Conservation (phyloP, 2,797 vertebrate genomes). For the Cottoperca gobio region DNA sequence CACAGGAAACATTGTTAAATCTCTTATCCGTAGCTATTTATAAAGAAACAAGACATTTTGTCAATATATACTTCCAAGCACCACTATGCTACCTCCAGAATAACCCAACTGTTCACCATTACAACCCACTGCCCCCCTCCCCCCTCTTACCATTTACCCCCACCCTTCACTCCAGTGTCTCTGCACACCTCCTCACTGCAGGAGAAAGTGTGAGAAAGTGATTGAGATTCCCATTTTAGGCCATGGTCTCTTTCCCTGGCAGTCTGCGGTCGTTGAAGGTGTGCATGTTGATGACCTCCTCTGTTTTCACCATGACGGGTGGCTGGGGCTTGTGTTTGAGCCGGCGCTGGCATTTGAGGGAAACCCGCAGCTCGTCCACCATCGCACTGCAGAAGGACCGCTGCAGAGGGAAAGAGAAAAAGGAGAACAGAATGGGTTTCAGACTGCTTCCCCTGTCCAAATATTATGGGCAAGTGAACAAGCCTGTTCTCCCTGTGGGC, state of each 20-base stretch:
- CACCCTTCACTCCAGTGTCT: conserved; percentile 57
- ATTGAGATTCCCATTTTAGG: conserved; percentile 84
- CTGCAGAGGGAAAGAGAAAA: conserved; percentile 75
- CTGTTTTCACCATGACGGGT: conserved; percentile 96
- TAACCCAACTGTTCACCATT: conserved; percentile 34
- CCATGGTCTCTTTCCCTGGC: conserved; percentile 99
- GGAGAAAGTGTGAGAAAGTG: conserved; percentile 61
- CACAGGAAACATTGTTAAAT: conserved; percentile 97
- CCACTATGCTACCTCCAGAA: conserved; percentile 42
- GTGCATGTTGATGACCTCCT: conserved; percentile 99
- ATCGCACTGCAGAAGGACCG: conserved; percentile 99
- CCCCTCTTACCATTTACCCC: conserved; percentile 61
- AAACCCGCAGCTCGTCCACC: conserved; percentile 97
- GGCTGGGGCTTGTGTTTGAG: conserved; percentile 98
- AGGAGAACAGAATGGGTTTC: conserved; percentile 38
- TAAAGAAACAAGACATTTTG: conserved; percentile 81
- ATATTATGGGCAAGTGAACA: conserved; percentile 42
- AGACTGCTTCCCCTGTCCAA: conserved; percentile 31
- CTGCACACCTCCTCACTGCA: conserved; percentile 57
- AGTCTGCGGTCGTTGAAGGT: conserved; percentile 99
- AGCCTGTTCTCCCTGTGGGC: conserved; percentile 25
- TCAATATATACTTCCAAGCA: conserved; percentile 54
- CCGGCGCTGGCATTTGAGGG: conserved; percentile 97
- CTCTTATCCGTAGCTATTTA: conserved; percentile 88
- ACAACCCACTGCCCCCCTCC: not conserved